These are phyloP conservation scores for Ardeotis arabs DNA, from an alignment of 2,113 vertebrate genomes.

Conservation along the genomic window DNA sequence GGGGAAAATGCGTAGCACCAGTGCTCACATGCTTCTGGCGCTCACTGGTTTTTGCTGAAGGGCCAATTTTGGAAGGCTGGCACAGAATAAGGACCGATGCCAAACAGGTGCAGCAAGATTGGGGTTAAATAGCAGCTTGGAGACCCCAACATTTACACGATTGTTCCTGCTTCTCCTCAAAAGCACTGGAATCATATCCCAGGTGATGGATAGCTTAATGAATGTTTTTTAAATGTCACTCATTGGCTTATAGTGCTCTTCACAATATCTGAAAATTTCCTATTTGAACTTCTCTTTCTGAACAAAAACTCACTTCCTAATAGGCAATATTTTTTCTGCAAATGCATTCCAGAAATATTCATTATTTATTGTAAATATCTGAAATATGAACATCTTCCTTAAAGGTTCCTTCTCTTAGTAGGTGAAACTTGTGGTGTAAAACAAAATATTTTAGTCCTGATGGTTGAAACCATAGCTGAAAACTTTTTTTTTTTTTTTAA, in stretches of 20 bases:
- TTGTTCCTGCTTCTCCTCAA: not conserved
- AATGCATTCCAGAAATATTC: not conserved
- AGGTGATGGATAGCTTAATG: not conserved
- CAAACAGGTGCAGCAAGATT: rapidly evolving
- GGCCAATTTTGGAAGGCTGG: not conserved
- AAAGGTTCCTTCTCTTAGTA: not conserved
- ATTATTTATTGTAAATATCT: not conserved
- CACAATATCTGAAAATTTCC: not conserved
- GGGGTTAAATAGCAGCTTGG: not conserved
- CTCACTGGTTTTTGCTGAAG: not conserved
- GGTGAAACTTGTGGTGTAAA: not conserved
- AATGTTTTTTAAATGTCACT: not conserved
- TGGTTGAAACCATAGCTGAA: not conserved
- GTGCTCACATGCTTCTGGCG: not conserved
- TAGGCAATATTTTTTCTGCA: not conserved
- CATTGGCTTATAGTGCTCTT: not conserved
- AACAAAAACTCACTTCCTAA: not conserved
- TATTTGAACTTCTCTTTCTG: not conserved
- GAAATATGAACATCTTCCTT: not conserved
- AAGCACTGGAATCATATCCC: not conserved
- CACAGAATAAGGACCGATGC: not conserved
- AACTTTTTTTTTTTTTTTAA: not conserved
- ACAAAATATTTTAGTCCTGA: not conserved
- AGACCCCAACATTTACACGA: not conserved
- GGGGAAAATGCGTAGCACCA: not conserved